phyloP scores from a whole-genome alignment of 1,140 invertebrate genomes.

The Drosophila tropicalis region DNA sequence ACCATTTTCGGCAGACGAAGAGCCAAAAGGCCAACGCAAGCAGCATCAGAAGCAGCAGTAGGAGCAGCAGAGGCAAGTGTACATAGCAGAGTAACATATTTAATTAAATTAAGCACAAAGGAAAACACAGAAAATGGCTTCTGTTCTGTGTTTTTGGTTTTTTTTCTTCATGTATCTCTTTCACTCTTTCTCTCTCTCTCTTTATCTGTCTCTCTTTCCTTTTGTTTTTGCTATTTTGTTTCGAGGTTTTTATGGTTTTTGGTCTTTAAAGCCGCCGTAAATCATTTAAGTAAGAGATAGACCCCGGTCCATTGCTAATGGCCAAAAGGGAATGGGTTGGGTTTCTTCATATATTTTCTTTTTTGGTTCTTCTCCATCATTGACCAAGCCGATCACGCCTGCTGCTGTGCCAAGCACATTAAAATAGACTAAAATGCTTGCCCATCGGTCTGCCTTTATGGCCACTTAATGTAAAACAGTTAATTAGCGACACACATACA shows the following conservation, averaged over 20 bases:
- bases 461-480: slow-evolving; percentile 80
- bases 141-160: slow-evolving; percentile 25
- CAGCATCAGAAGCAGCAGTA: neutral
- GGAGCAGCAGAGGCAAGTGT: neutral
- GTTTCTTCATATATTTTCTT: neutral
- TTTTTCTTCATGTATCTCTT: neutral
- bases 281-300: slow-evolving; percentile 64
- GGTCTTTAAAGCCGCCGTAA: slow-evolving; percentile 70
- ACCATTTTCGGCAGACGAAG: slow-evolving; percentile 55
- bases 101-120: slow-evolving; percentile 79
- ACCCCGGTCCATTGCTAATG: slow-evolving; percentile 51
- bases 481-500: slow-evolving; percentile 65
- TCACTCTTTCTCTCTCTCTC: neutral
- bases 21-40: slow-evolving; percentile 59
- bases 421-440: slow-evolving; percentile 74
- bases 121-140: slow-evolving; percentile 54
- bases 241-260: slow-evolving; percentile 45
- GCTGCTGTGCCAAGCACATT: slow-evolving; percentile 50
- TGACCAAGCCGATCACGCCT: slow-evolving; percentile 73
- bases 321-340: slow-evolving; percentile 24
- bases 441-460: slow-evolving; percentile 61
- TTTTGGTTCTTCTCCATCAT: slow-evolving; percentile 36
- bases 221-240: slow-evolving; percentile 19
- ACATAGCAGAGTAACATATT: slow-evolving; percentile 42
- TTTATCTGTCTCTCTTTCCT: neutral